These are phyloP conservation scores for Dryobotodes eremita DNA, from an alignment of 2,888 invertebrate species.

Conservation along the genomic window DNA sequence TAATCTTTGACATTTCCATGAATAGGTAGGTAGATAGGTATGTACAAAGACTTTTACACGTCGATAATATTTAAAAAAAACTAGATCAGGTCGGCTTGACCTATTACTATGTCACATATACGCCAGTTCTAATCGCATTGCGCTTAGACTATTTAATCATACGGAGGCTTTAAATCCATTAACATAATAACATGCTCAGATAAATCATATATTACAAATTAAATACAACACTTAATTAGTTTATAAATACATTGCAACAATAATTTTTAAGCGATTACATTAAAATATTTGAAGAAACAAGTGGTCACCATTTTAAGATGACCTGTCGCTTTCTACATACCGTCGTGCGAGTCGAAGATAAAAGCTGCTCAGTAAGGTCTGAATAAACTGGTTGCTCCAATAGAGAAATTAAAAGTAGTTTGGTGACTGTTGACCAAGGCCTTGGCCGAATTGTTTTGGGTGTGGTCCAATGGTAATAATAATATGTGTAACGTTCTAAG, in stretches of 20 bases:
- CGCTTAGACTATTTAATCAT: slow-evolving; percentile 19
- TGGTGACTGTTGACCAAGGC: slow-evolving; percentile 74
- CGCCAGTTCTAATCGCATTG: not conserved
- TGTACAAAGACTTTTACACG: not conserved
- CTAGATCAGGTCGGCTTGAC: not conserved
- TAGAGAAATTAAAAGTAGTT: slow-evolving; percentile 77
- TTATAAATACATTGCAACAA: slow-evolving; percentile 61
- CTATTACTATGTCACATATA: not conserved
- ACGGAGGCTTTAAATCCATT: slow-evolving; percentile 29
- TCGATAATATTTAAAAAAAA: not conserved
- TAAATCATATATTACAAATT: slow-evolving; percentile 51
- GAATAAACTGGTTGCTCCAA: slow-evolving; percentile 46
- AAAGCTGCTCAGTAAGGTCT: slow-evolving; percentile 37
- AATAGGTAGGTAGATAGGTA: too few species aligned
- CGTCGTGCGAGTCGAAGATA: not conserved
- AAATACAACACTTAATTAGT: slow-evolving; percentile 54
- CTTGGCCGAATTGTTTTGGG: slow-evolving; percentile 82
- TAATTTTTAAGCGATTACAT: slow-evolving; percentile 41
- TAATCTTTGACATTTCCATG: not conserved
- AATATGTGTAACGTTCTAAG: slow-evolving; percentile 59
- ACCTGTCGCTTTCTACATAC: slow-evolving; percentile 56
- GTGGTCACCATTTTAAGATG: slow-evolving; percentile 47
- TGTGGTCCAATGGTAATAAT: slow-evolving; percentile 71
- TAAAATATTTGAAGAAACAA: slow-evolving; percentile 59
- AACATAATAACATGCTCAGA: slow-evolving; percentile 33